Conservation (phyloP, 2,113 vertebrate species). For the Neodontobutis hainanensis region DNA sequence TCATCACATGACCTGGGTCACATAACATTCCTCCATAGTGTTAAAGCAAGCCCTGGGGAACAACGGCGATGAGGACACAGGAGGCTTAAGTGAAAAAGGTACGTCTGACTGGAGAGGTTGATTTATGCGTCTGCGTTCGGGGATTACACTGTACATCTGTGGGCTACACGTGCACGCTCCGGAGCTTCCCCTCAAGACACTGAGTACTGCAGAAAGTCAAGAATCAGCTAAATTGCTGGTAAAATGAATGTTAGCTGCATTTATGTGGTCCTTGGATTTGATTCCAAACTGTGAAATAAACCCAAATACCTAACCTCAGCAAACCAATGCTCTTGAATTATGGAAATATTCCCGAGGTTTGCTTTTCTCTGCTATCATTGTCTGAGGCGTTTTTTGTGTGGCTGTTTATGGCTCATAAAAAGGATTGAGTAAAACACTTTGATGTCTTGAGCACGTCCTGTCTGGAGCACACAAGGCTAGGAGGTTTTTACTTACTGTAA, state of each 20-base stretch:
- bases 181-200: neutral
- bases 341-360: slow-evolving; percentile 9
- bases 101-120: neutral
- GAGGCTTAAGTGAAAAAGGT: slow-evolving; percentile 3
- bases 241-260: neutral
- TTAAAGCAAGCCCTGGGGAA: no score
- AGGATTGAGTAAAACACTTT: neutral
- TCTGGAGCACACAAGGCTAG: neutral
- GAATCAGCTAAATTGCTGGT: neutral
- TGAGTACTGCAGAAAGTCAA: neutral
- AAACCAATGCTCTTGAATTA: neutral
- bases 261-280: neutral
- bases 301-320: neutral
- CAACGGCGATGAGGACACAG: neutral
- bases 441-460: neutral
- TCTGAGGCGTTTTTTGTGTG: slow-evolving; percentile 3
- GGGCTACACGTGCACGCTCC: neutral
- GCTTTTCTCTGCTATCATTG: neutral
- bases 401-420: neutral
- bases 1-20: slow-evolving; percentile 11
- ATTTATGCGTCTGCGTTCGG: slow-evolving; percentile 3
- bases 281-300: neutral
- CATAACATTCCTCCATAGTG: neutral
- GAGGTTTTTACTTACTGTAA: neutral
- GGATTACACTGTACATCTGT: slow-evolving; percentile 8